Evolutionary conservation across 2,113 vertebrate species (phyloP), one percentile per base, ranked within the genome.

Genomic region (Semicossyphus pulcher): DNA sequence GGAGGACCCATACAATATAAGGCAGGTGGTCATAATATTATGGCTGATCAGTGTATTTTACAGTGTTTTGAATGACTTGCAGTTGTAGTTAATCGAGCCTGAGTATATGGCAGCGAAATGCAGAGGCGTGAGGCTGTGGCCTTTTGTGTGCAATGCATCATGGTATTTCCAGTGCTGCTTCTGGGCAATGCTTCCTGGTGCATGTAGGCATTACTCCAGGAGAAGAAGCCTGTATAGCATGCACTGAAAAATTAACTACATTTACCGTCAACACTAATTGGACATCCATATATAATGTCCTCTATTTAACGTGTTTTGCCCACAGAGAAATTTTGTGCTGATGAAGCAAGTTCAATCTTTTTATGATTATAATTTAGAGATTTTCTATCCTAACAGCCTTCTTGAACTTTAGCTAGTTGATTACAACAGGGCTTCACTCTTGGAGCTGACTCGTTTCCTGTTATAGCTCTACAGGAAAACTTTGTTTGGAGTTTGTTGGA

Each of bases 301-400:
- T 16, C 18, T 41, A 1, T 41, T 10, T 16, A 16, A 6, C 16
- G 34, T 10, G 11, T 10, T 36, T 36, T 41, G 3, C 4, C 14
- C 39, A 41, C 39, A 41, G 39, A 41, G 39, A 16, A 41, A 15
- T 6, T 41, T n/a, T n/a, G n/a, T n/a, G n/a, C n/a, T n/a, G 39
- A 14, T 41, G 39, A 41, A 41, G 39, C 15, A 5, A 41, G n/a
- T n/a, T 41, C 14, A 16, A 41, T 41, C 16, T 16, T 41, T 18
- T 41, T 41, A 36, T 21, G 8, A 21, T 16, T 34, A 9, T 15
- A 39, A 51, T 65, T 28, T 20, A 42, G 32, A 28, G 3, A 41
- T 54, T 45, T 62, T 39, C 16, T 41, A 25, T 54, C n/a, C n/a
- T n/a, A n/a, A n/a, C 14, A 53, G 23, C 59, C 15, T 23, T 61